phyloP scores from a whole-genome alignment of 2,797 vertebrate species.

The Pipistrellus pipistrellus region DNA sequence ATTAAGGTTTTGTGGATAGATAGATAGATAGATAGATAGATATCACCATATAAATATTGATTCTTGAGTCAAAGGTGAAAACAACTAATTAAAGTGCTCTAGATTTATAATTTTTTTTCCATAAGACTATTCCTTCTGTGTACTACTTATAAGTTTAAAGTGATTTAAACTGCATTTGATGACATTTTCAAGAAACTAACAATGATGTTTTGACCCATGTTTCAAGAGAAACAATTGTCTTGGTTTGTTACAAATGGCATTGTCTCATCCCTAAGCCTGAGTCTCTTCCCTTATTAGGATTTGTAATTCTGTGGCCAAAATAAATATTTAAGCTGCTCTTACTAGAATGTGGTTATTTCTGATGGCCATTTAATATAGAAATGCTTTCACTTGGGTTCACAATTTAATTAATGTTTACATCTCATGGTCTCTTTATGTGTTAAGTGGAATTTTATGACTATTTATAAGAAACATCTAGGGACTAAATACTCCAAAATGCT shows the following conservation, averaged over 20 bases:
- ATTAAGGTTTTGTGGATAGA: no score
- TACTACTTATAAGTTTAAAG: conserved; percentile 88
- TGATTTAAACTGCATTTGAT: conserved; percentile 87
- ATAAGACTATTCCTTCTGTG: conserved; percentile 83
- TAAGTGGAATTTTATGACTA: conserved; percentile 4
- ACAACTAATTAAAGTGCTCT: conserved; percentile 87
- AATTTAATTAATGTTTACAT: not conserved
- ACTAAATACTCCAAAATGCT: not conserved
- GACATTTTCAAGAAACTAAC: conserved; percentile 85
- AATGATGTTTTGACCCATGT: conserved; percentile 85
- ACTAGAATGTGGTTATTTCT: not conserved
- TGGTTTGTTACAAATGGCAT: conserved; percentile 82
- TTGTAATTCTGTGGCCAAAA: conserved; percentile 36
- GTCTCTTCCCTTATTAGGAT: conserved; percentile 77
- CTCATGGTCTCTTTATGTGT: not conserved
- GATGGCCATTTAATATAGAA: not conserved
- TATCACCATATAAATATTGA: conserved; percentile 83
- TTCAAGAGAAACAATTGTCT: conserved; percentile 88
- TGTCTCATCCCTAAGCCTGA: conserved; percentile 82
- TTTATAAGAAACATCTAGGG: not conserved
- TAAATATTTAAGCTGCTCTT: conserved; percentile 20
- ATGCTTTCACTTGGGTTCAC: not conserved
- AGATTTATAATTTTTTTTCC: conserved; percentile 85
- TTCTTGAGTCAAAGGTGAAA: conserved; percentile 84
- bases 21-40: no score